These are phyloP conservation scores for Caerostris extrusa DNA, from an alignment of 1,140 invertebrate genomes.

Conservation along the genomic window DNA sequence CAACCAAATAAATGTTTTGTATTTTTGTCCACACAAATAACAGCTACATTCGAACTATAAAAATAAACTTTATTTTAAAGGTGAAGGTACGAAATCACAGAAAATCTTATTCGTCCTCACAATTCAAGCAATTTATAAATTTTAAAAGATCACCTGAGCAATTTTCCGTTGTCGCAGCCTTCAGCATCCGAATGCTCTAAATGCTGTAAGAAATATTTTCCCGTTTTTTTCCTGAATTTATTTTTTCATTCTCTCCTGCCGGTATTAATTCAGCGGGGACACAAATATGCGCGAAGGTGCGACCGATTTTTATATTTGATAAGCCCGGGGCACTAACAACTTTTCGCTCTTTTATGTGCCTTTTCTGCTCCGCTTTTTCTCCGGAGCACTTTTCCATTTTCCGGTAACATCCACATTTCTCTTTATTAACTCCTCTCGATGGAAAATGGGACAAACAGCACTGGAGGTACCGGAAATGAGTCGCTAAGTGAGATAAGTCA, in stretches of 20 bases:
- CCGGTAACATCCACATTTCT: conserved; percentile 44
- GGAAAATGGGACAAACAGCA: conserved; percentile 27
- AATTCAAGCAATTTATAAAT: not conserved
- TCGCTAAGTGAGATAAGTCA: conserved; percentile 25
- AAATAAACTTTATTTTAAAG: not conserved
- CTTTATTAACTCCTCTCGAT: conserved; percentile 52
- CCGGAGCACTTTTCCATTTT: conserved; percentile 33
- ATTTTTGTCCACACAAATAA: too few species aligned
- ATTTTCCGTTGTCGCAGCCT: not conserved
- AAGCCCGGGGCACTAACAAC: conserved; percentile 40
- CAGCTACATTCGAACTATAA: too few species aligned
- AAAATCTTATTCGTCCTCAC: not conserved
- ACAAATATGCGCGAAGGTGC: conserved; percentile 21
- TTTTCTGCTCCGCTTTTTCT: conserved; percentile 12
- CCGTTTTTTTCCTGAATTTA: not conserved
- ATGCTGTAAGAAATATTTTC: conserved; percentile 19
- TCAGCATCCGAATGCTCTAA: not conserved
- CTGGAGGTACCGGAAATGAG: not conserved
- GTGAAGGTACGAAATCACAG: not conserved
- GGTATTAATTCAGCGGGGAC: conserved; percentile 31
- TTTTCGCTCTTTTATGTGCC: conserved; percentile 36
- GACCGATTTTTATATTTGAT: conserved; percentile 48
- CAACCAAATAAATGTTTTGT: too few species aligned
- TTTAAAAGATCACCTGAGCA: not conserved
- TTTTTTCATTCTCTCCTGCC: not conserved